Base-by-base conservation (phyloP, 2,113 vertebrate genomes). In the Microcebus ravelobensis region DNA sequence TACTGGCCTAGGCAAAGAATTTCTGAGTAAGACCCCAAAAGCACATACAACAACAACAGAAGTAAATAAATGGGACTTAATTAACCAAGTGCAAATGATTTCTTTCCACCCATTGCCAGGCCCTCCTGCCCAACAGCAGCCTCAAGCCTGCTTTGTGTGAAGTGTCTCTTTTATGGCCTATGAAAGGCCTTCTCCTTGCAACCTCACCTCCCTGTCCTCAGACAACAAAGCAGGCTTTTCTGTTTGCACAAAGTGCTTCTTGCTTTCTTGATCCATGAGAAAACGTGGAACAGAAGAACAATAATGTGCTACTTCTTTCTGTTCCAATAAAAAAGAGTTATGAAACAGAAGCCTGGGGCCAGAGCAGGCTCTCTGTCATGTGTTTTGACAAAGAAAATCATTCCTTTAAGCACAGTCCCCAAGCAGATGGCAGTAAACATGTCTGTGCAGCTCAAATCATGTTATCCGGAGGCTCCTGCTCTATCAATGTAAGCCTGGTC, bases 201-300 rank as follows among this genome's bases (percentile, higher is more conserved):
- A 20, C 92, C 83, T 96, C 52, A 96, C 93, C 95, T 96, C 82
- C 74, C 45, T 48, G 92, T 93, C 70, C 90, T 94, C 98, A 97
- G 98, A 98, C 97, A 98, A 98, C 98, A 98, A 97, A 97, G 97
- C 95, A n/a, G 25, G 61, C 96, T 97, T 98, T 96, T 96, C 96
- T 97, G 6, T 76, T 68, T 79, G 52, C 85, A 95, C 94, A 98
- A 61, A 96, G 91, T 96, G 87, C 91, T 86, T 81, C 59, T 91
- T 97, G 96, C 97, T 96, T 55, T 94, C 93, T 94, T 94, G 92
- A 94, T 95, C 84, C 97, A 84, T 97, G 97, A 97, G 97, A 97
- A 97, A 95, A 95, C 25, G 2, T 63, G 87, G 45, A 91, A 36
- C 92, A 81, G 63, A 65, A 89, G 91, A 94, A 94, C 90, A 96